A percentile compares a stretch with the other conserved stretches of the same genome.
These are phyloP conservation scores for Stomatorhinus ivindoensis DNA, from an alignment of 2,113 vertebrate genomes.

Conservation along the genomic window DNA sequence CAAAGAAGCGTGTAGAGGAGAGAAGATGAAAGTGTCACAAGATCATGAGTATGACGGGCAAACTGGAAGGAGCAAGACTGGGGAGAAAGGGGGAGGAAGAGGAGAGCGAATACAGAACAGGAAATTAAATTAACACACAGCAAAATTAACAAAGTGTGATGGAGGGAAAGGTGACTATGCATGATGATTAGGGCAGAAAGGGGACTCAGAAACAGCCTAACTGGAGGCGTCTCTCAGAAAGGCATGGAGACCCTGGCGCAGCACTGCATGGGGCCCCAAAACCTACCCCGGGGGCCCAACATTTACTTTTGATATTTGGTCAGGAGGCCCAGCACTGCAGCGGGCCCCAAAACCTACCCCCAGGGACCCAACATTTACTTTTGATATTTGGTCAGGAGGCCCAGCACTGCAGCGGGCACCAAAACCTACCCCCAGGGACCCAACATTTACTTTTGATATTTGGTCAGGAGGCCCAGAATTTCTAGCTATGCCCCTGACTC, in stretches of 20 bases:
- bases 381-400: not conserved
- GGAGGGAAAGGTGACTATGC: not conserved
- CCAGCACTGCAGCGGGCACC: not conserved
- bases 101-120: constrained; percentile 22
- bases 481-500: not conserved
- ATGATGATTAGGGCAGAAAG: not conserved
- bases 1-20: constrained; percentile 62
- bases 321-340: not conserved
- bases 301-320: no score
- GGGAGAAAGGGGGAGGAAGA: constrained; percentile 32
- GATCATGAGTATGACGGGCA: constrained; percentile 43
- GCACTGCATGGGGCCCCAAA: no score
- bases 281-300: no score
- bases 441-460: not conserved
- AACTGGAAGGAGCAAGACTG: constrained; percentile 21
- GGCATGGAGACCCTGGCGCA: not conserved
- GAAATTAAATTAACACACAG: constrained; percentile 5
- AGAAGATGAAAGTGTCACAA: constrained; percentile 50
- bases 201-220: not conserved
- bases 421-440: not conserved
- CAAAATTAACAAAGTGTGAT: not conserved
- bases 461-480: not conserved
- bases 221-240: not conserved
- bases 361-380: not conserved
- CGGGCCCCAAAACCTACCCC: not conserved